Base-by-base conservation (phyloP, 2,113 vertebrate genomes). In the Hydrolagus affinis region DNA sequence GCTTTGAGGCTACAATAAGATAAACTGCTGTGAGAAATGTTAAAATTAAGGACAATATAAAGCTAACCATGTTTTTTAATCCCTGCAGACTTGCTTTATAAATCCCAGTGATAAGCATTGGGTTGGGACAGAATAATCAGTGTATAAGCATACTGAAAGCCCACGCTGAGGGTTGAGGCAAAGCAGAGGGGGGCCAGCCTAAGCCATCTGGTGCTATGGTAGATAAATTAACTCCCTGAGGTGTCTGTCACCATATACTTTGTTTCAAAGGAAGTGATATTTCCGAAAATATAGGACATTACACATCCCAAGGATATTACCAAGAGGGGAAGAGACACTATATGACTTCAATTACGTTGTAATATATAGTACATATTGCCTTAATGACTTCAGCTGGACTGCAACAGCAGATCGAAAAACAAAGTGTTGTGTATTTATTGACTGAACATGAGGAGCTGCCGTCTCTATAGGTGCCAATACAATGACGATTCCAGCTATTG, bases 351-450 rank as follows among this genome's bases (percentile, higher is more conserved):
- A 32, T 66, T 32, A 17, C 17, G 30, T 83, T 83, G 23, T 32
- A 66, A 21, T 83, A 68, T 83, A 66, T 28, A 62, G 25, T 28
- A 17, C 28, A 44, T 25, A 28, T 32, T 8, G 64, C 8, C 28
- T 66, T 64, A 66, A 64, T 80, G 11, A 80, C 9, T 32, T 21
- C 78, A 66, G 78, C 60, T 32, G 28, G 57, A 66, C 59, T 83
- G 28, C 78, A 66, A 64, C 62, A 68, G 28, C 25, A 83, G 78
- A 83, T 83, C 30, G 62, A 66, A 66, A 60, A 83, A 83, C 78
- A 83, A 83, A 32, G 66, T 25, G 21, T 6, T 77, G 17, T 17
- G 32, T 75, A 4, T 57, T 77, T 77, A 77, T 77, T 60, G 56
- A 77, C 76, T 62, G 76, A 78, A n/a, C 25, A 62, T 23, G 60